These are phyloP conservation scores for Pitta sordida DNA, from an alignment of 2,113 vertebrate genomes.

Conservation along the genomic window DNA sequence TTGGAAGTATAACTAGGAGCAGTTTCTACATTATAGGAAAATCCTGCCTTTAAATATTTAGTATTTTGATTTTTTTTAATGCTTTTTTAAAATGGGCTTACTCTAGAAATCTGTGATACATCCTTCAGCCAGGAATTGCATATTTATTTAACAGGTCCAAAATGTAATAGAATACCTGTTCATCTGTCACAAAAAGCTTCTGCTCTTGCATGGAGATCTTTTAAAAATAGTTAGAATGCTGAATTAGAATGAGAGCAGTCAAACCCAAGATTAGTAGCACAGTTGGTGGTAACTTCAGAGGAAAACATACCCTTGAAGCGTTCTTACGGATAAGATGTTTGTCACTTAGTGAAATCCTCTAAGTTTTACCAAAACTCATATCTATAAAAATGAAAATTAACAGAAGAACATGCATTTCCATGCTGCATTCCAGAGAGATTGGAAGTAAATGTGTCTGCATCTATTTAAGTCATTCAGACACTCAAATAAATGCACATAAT, in stretches of 20 bases:
- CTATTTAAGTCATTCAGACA: slow-evolving; percentile 3
- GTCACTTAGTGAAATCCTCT: not conserved
- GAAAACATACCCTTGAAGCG: not conserved
- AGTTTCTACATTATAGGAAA: not conserved
- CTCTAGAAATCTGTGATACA: not conserved
- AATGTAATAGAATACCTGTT: not conserved
- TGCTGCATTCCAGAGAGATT: not conserved
- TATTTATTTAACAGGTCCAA: not conserved
- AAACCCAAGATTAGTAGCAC: not conserved
- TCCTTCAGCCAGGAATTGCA: not conserved
- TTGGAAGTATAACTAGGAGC: not conserved
- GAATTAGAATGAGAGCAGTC: not conserved
- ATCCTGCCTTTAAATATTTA: not conserved
- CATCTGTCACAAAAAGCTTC: not conserved
- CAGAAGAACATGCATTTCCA: not conserved
- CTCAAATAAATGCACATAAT: slow-evolving; percentile 41
- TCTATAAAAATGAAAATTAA: not conserved
- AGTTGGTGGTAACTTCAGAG: not conserved
- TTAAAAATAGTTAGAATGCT: not conserved
- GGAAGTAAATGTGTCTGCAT: not conserved
- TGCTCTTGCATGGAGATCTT: not conserved
- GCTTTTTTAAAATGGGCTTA: not conserved
- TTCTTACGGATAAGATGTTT: not conserved
- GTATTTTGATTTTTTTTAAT: not conserved
- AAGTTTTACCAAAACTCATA: not conserved